Evolutionary conservation across 2,888 invertebrate genomes (phyloP).

Genomic region (Amphipyra tragopoginis): DNA sequence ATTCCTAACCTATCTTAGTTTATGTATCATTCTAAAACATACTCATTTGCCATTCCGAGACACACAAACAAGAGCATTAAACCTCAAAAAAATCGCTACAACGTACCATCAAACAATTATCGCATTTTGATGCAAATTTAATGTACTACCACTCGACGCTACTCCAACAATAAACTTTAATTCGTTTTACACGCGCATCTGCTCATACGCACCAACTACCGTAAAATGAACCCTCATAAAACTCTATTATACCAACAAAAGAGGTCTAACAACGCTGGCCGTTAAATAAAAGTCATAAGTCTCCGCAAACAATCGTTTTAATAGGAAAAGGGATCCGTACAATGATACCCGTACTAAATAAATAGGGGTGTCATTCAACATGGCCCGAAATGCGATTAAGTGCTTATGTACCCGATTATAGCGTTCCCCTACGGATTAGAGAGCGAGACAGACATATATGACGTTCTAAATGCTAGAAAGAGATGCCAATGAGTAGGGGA

Average conservation of each 20-base stretch:
- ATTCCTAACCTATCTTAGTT: background rate
- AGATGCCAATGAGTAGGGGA: conserved; percentile 74
- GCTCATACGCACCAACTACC: conserved; percentile 65
- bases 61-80: conserved; percentile 33
- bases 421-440: conserved; percentile 77
- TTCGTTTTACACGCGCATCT: conserved; percentile 63
- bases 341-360: conserved; percentile 81
- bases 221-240: conserved; percentile 66
- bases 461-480: conserved; percentile 58
- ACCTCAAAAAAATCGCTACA: conserved; percentile 45
- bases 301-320: conserved; percentile 84
- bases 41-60: conserved; percentile 13
- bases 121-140: conserved; percentile 84
- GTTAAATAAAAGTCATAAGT: conserved; percentile 78
- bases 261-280: conserved; percentile 69
- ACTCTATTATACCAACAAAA: conserved; percentile 54
- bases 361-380: conserved; percentile 82
- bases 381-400: conserved; percentile 88
- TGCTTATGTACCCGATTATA: conserved; percentile 88
- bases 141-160: conserved; percentile 69
- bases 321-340: conserved; percentile 73
- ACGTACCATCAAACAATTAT: conserved; percentile 80
- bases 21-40: background rate
- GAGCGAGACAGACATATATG: conserved; percentile 65
- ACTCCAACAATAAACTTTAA: conserved; percentile 79